phyloP scores from a whole-genome alignment of 2,797 vertebrate species.

The Sebastes iracundus region DNA sequence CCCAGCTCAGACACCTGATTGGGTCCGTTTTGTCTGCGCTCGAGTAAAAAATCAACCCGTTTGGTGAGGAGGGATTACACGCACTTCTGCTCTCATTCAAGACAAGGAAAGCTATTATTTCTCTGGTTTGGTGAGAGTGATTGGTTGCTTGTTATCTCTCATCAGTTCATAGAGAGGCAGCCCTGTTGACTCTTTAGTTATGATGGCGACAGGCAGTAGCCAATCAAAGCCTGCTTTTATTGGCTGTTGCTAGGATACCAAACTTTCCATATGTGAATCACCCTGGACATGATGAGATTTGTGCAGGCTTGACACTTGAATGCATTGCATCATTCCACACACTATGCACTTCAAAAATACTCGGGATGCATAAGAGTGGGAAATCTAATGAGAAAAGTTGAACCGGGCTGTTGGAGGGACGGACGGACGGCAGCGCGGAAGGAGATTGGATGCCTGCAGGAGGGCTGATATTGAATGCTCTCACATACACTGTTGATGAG shows the following conservation, averaged over 20 bases:
- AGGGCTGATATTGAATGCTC: conserved; percentile 66
- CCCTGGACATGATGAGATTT: conserved; percentile 68
- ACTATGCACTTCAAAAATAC: conserved; percentile 75
- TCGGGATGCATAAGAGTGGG: conserved; percentile 62
- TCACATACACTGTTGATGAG: conserved; percentile 54
- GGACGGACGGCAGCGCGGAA: conserved; percentile 50
- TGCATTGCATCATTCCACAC: conserved; percentile 61
- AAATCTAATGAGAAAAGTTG: conserved; percentile 72
- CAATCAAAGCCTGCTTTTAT: conserved; percentile 56
- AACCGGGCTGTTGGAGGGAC: conserved; percentile 41
- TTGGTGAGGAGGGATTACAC: conserved; percentile 17
- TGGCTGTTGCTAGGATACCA: conserved; percentile 77
- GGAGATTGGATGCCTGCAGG: conserved; percentile 71
- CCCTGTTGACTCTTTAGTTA: conserved; percentile 43
- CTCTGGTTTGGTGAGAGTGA: conserved; percentile 35
- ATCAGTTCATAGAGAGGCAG: conserved; percentile 42
- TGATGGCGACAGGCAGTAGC: conserved; percentile 23
- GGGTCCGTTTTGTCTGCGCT: conserved; percentile 49
- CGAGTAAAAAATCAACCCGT: conserved; percentile 32
- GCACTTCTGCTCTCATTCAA: conserved; percentile 34
- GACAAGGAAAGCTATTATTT: conserved; percentile 46
- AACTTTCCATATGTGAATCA: conserved; percentile 65
- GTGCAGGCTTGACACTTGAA: conserved; percentile 67
- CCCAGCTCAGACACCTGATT: conserved; percentile 55
- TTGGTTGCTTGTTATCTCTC: conserved; percentile 64